A percentile compares a stretch with the other conserved stretches of the same genome.
phyloP scores from a whole-genome alignment of 2,888 invertebrate species.

The Polydrusus cervinus region DNA sequence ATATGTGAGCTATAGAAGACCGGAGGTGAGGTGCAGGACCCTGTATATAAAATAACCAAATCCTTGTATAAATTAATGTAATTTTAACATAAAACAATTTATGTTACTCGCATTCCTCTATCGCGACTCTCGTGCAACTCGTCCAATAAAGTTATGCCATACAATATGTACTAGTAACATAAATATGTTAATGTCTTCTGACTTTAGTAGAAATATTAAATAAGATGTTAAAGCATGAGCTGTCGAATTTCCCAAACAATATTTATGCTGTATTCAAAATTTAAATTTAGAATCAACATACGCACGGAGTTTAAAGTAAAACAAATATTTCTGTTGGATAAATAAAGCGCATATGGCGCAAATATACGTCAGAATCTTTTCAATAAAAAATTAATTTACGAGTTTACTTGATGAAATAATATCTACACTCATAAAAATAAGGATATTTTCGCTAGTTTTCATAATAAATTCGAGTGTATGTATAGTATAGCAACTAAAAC shows the following conservation, averaged over 20 bases:
- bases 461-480: too few relatives aligned
- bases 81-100: too few relatives aligned
- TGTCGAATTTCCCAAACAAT: slow-evolving; percentile 31
- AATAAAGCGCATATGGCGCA: slow-evolving; percentile 39
- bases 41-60: neutral
- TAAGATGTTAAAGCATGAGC: slow-evolving; percentile 14
- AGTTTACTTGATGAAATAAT: neutral
- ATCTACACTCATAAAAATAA: neutral
- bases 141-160: too few relatives aligned
- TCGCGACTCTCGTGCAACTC: too few relatives aligned
- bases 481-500: too few relatives aligned
- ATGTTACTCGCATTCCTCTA: too few relatives aligned
- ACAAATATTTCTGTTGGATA: slow-evolving; percentile 41
- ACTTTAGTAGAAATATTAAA: slow-evolving; percentile 7
- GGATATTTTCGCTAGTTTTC: neutral
- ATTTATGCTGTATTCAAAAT: slow-evolving; percentile 34
- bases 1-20: too few relatives aligned
- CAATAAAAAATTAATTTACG: slow-evolving; percentile 22
- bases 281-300: slow-evolving; percentile 51
- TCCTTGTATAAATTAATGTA: neutral
- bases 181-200: too few relatives aligned
- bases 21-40: too few relatives aligned
- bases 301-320: slow-evolving; percentile 46
- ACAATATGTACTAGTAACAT: too few relatives aligned
- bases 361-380: slow-evolving; percentile 35